These are phyloP conservation scores for Ranitomeya variabilis DNA, from an alignment of 2,113 vertebrate species.

Conservation along the genomic window DNA sequence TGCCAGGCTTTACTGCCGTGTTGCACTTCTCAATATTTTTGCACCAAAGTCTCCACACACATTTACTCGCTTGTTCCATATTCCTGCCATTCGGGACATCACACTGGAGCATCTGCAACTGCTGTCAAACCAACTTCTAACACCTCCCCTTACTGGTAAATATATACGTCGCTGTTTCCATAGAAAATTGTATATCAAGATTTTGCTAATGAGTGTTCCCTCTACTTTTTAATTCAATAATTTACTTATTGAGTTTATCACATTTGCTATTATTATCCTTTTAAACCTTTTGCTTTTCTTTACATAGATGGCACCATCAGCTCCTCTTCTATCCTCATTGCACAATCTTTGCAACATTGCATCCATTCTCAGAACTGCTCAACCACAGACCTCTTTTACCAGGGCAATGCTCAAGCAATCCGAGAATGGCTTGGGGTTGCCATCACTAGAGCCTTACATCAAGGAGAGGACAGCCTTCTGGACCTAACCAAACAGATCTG, in stretches of 20 bases:
- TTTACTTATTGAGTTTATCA: no score
- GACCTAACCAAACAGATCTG: constrained; percentile 96
- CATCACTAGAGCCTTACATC: constrained; percentile 91
- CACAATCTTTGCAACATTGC: constrained; percentile 92
- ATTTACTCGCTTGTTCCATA: constrained; percentile 95
- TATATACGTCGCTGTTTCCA: not conserved
- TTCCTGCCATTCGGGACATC: constrained; percentile 93
- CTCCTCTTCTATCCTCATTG: constrained; percentile 89
- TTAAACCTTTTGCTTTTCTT: not conserved
- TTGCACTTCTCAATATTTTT: constrained; percentile 96
- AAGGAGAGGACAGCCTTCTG: constrained; percentile 92
- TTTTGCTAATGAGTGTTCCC: not conserved
- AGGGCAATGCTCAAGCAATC: constrained; percentile 87
- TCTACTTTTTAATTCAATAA: not conserved
- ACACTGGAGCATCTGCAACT: constrained; percentile 96
- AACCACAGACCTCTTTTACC: constrained; percentile 94
- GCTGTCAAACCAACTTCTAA: constrained; percentile 94
- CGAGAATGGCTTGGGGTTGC: constrained; percentile 93
- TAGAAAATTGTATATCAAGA: not conserved
- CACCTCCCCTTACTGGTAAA: constrained; percentile 92
- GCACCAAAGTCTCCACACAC: constrained; percentile 93
- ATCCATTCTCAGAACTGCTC: constrained; percentile 90
- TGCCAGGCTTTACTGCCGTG: constrained; percentile 91
- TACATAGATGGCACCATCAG: constrained; percentile 90
- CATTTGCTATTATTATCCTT: not conserved